Evolutionary conservation across 2,797 vertebrate species (phyloP).

Genomic region (Malurus leucopterus): DNA sequence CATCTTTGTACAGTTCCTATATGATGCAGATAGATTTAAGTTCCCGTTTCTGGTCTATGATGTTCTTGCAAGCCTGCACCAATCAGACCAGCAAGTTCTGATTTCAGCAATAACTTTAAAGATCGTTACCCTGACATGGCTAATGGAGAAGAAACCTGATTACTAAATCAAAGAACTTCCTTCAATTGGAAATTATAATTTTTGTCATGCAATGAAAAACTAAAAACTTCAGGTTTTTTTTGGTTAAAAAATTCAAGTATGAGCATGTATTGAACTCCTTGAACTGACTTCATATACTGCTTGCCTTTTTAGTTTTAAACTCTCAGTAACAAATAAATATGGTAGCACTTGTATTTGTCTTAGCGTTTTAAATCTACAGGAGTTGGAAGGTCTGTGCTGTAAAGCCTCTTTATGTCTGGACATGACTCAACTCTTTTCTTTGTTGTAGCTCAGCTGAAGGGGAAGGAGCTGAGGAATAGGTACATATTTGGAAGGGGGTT

Average conservation of each 20-base stretch:
- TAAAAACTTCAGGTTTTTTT: background rate
- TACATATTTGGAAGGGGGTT: background rate
- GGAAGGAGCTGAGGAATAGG: background rate
- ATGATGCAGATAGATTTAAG: background rate
- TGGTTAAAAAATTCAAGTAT: background rate
- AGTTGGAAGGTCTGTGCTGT: background rate
- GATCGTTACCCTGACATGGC: background rate
- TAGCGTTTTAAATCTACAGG: background rate
- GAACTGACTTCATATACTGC: background rate
- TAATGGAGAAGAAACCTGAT: background rate
- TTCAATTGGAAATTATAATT: background rate
- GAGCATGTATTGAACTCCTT: background rate
- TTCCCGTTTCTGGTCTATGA: background rate
- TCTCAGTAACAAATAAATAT: background rate
- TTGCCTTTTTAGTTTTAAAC: background rate
- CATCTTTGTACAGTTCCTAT: background rate
- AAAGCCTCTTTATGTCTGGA: background rate
- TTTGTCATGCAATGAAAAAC: background rate
- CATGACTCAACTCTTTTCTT: background rate
- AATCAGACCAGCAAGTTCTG: background rate
- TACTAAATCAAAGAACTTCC: background rate
- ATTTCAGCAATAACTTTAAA: background rate
- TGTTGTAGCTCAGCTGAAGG: background rate
- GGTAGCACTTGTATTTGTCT: background rate
- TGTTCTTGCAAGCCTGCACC: background rate